Evolutionary conservation across 2,888 invertebrate genomes (phyloP), one percentile per base, ranked within the genome.

Genomic region (Empis stercorea): DNA sequence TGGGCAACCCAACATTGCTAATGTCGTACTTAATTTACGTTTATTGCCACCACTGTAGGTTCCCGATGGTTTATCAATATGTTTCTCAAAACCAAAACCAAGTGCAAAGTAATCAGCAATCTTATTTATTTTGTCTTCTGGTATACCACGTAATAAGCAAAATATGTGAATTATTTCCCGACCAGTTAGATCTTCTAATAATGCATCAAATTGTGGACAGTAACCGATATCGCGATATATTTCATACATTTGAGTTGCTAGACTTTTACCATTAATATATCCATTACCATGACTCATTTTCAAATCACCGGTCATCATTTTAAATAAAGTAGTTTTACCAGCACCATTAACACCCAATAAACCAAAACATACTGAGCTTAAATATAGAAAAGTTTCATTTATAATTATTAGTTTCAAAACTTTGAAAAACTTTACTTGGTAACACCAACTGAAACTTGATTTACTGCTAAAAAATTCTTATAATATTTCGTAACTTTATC

Each of bases 271-370:
- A 53, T 76, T 71, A 10, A 88, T 75, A 66, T 73, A 84, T 1
- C 81, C 85, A 44, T 81, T 76, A 0, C 88, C 88, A 45, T 73
- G 73, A 0, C 81, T 78, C 11, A 86, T 76, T 4, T 68, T 65
- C 58, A 81, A 82, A 60, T 88, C 89, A 0, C 92, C 91, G 44
- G 91, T 91, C 57, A 92, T 71, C 84, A 91, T 88, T 69, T 86
- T 86, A 64, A 94, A 94, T 0, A 92, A 91, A 1, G 82, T 81
- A 0, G 87, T 88, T 66, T 89, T 91, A 0, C 89, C 89, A 3
- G 89, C 88, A 11, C 91, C 89, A 63, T 91, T 89, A 0, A 87
- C 81, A 1, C 89, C 87, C 43, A 89, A 69, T 37, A 89, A 66
- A 2, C 88, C 88, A 59, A 89, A 89, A 59, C 86, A 87, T 67